Evolutionary conservation across 2,888 invertebrate genomes (phyloP).

Genomic region (Coremacera marginata): DNA sequence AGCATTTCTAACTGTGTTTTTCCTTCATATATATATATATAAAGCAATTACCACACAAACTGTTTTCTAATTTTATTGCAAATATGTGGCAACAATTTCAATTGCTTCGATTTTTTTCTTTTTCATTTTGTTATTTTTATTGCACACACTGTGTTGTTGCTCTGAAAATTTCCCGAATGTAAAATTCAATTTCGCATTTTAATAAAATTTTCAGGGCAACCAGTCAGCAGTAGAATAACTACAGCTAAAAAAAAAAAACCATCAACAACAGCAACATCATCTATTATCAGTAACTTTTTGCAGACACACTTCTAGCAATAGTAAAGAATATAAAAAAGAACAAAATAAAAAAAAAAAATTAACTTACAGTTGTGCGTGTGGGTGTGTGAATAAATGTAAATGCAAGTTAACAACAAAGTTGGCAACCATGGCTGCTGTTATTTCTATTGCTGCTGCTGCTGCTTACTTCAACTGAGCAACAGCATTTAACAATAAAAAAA

Average conservation of each 20-base stretch:
- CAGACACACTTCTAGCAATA: neutral
- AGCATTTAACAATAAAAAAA: neutral
- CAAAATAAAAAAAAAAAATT: neutral
- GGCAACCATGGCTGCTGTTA: neutral
- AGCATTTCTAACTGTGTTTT: neutral
- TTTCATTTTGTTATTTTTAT: neutral
- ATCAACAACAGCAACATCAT: neutral
- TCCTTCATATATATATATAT: neutral
- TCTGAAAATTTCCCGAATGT: constrained; percentile 9
- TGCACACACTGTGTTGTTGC: neutral
- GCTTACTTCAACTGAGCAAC: neutral
- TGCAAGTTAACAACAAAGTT: neutral
- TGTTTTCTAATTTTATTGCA: constrained; percentile 17
- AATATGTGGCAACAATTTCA: constrained; percentile 1
- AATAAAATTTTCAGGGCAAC: constrained; percentile 18
- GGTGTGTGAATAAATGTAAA: no score
- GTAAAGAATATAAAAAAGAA: neutral
- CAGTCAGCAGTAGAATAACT: neutral
- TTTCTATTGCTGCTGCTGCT: neutral
- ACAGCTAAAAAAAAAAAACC: neutral
- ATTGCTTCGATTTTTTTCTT: neutral
- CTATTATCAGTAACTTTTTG: constrained; percentile 20
- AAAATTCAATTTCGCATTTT: constrained; percentile 27
- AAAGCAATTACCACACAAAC: neutral
- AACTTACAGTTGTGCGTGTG: neutral